phyloP scores from a whole-genome alignment of 2,888 invertebrate genomes.

The Zygothrica quintamaculata region DNA sequence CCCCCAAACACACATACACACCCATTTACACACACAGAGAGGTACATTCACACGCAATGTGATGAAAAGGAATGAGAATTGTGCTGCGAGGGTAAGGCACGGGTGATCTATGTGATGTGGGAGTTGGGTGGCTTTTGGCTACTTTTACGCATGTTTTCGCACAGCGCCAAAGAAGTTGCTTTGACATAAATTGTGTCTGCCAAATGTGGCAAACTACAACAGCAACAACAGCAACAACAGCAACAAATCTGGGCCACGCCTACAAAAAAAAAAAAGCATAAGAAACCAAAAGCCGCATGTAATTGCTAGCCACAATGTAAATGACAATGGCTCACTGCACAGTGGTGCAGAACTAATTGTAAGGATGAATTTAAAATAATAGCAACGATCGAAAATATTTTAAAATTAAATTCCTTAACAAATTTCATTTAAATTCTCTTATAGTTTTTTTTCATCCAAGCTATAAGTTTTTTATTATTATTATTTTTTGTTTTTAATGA shows the following conservation, averaged over 20 bases:
- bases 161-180: slow-evolving; percentile 70
- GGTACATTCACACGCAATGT: slow-evolving; percentile 3
- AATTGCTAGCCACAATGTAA: slow-evolving; percentile 77
- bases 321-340: slow-evolving; percentile 68
- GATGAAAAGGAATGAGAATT: slow-evolving; percentile 9
- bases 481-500: no score
- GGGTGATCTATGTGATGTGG: not conserved
- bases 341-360: no score
- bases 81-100: not conserved
- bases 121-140: slow-evolving; percentile 37
- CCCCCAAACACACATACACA: slow-evolving; percentile 40
- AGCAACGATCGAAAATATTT: no score
- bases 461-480: no score
- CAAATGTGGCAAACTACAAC: slow-evolving; percentile 75
- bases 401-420: no score
- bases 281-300: slow-evolving; percentile 69
- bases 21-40: no score
- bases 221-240: slow-evolving; percentile 63
- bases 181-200: slow-evolving; percentile 76
- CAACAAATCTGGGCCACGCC: slow-evolving; percentile 44
- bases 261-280: slow-evolving; percentile 50
- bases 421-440: no score
- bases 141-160: slow-evolving; percentile 80
- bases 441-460: no score
- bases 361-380: no score